These are phyloP conservation scores for Xylocopa sonorina DNA, from an alignment of 1,140 invertebrate genomes.

Conservation along the genomic window DNA sequence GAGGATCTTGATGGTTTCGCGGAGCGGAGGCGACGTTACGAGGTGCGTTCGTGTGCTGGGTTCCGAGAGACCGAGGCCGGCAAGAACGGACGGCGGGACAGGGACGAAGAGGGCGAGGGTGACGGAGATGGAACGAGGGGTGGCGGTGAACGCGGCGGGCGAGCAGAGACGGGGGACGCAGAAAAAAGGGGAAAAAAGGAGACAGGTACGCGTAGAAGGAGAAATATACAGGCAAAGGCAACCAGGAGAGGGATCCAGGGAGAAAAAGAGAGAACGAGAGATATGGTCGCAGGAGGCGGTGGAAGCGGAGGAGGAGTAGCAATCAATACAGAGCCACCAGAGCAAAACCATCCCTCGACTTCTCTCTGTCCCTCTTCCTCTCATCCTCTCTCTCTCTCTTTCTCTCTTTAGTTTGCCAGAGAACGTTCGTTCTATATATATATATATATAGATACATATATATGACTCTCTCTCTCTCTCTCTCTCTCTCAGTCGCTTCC, in stretches of 20 bases:
- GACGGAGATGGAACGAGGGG: slow-evolving; percentile 1
- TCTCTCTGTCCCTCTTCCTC: slow-evolving; percentile 32
- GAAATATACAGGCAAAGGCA: slow-evolving; percentile 43
- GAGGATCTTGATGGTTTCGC: slow-evolving; percentile 69
- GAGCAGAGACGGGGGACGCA: no score
- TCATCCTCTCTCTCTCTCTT: slow-evolving; percentile 5
- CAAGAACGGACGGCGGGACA: neutral
- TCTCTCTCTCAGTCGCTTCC: neutral
- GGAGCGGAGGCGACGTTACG: slow-evolving; percentile 57
- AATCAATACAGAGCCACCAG: slow-evolving; percentile 78
- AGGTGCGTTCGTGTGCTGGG: slow-evolving; percentile 43
- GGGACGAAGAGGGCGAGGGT: slow-evolving; percentile 12
- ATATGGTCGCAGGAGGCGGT: slow-evolving; percentile 63
- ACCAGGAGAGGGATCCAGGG: slow-evolving; percentile 46
- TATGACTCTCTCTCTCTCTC: slow-evolving; percentile 19
- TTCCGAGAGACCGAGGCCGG: slow-evolving; percentile 10
- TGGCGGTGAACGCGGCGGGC: neutral
- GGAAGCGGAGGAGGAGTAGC: slow-evolving; percentile 66
- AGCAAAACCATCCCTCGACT: slow-evolving; percentile 76
- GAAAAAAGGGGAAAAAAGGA: slow-evolving; percentile 40
- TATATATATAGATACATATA: no score
- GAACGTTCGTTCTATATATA: neutral
- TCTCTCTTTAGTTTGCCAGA: neutral
- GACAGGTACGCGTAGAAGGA: slow-evolving; percentile 52
- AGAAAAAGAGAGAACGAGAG: slow-evolving; percentile 58